Evolutionary conservation across 2,113 vertebrate genomes (phyloP).

Genomic region (Neofelis nebulosa): DNA sequence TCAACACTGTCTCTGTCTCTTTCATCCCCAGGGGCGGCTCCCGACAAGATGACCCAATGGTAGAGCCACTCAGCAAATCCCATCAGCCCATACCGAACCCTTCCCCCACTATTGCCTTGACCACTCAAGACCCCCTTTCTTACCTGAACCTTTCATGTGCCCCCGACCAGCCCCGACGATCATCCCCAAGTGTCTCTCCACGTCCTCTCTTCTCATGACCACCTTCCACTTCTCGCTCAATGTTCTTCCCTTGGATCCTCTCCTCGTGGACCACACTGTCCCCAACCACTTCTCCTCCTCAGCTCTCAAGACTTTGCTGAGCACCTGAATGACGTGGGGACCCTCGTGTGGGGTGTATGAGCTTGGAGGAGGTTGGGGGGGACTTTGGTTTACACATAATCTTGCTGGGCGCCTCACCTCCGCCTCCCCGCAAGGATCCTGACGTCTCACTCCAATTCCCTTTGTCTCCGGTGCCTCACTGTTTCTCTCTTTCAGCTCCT

Average conservation of each 20-base stretch:
- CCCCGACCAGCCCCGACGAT: background rate
- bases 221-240: background rate
- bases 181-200: background rate
- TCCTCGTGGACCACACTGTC: background rate
- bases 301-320: background rate
- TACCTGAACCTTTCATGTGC: too few relatives aligned
- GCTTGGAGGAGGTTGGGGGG: background rate
- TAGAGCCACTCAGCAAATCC: background rate
- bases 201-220: background rate
- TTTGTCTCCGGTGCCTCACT: background rate
- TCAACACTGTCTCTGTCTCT: background rate
- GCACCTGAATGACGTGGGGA: background rate
- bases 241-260: background rate
- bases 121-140: background rate
- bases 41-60: background rate
- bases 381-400: background rate
- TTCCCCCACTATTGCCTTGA: background rate
- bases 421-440: background rate
- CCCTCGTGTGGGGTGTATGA: fast-evolving
- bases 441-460: background rate
- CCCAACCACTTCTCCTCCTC: background rate
- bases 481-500: background rate
- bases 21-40: background rate
- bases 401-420: background rate
- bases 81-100: too few relatives aligned